Evolutionary conservation across 2,797 vertebrate species (phyloP).

Genomic region (Darevskia mixta): DNA sequence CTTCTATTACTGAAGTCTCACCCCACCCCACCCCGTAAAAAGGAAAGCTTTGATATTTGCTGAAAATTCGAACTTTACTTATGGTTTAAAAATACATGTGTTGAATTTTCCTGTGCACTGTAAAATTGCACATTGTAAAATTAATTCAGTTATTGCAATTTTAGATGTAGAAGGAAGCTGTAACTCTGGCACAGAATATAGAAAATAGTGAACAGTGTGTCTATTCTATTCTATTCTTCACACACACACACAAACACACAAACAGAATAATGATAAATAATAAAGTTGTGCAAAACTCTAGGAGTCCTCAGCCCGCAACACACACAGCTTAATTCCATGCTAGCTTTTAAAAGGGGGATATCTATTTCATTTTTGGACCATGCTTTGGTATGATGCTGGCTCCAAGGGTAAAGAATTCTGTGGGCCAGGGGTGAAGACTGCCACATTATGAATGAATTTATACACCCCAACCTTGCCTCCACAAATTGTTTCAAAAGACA

Average conservation of each 20-base stretch:
- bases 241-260: too few relatives aligned
- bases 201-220: neutral
- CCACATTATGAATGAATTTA: neutral
- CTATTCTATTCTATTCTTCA: too few relatives aligned
- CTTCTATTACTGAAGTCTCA: neutral
- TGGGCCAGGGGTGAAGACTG: neutral
- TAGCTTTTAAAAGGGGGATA: neutral
- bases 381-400: neutral
- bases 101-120: neutral
- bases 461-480: neutral
- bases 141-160: neutral
- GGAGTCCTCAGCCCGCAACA: neutral
- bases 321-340: neutral
- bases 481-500: neutral
- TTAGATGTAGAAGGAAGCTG: constrained; percentile 3
- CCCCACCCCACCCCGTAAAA: neutral
- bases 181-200: neutral
- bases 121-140: neutral
- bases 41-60: neutral
- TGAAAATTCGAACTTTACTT: neutral
- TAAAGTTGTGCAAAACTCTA: neutral
- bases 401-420: neutral
- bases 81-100: neutral
- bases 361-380: neutral
- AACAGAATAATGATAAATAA: neutral